Evolutionary conservation across 2,113 vertebrate genomes (phyloP), one percentile per base, ranked within the genome.

Genomic region (Rhadina sibilatrix): DNA sequence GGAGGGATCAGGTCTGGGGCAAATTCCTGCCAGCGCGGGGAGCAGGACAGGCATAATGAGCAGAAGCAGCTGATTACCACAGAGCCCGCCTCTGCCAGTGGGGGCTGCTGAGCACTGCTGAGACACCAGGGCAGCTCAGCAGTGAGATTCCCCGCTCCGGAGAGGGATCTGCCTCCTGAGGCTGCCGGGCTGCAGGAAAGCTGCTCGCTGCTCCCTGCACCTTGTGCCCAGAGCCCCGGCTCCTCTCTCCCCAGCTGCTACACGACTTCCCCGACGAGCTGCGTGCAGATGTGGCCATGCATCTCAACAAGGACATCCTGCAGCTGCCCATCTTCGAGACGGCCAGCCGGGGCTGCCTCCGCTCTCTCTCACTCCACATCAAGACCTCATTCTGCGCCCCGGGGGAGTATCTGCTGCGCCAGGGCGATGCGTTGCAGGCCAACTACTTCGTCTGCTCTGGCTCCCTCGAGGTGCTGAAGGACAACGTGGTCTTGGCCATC

Each of bases 251-350:
- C 5, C 85, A 99, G 99, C 98, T 99, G 83, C 98, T 99, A 83
- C 99, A 98, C 13, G 99, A 99, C 98, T 99, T 99, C 97, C 99
- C 99, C 0, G 99, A 99, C 0, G 99, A 99, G 96, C 98, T 99
- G 92, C 98, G 99, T 0, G 99, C 99, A 0, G 99, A 99, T 44
- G 99, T 99, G 56, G 98, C 99, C 88, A 99, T 99, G 99, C 99
- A 99, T 92, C 98, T 99, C 83, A 99, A 99, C 97, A 99, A 99
- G 97, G 99, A 99, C 98, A 99, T 99, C 97, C 97, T 99, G 97
- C 99, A 99, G 98, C 98, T 99, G 92, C 98, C 99, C 1, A 95
- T 99, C 72, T 99, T 99, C 14, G 98, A 98, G 96, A 98, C 98
- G 0, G 99, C 99, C 31, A 99, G 99, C 96, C 98, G 99, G 85